Conservation (phyloP, 2,888 invertebrate species). For the Apeira syringaria region DNA sequence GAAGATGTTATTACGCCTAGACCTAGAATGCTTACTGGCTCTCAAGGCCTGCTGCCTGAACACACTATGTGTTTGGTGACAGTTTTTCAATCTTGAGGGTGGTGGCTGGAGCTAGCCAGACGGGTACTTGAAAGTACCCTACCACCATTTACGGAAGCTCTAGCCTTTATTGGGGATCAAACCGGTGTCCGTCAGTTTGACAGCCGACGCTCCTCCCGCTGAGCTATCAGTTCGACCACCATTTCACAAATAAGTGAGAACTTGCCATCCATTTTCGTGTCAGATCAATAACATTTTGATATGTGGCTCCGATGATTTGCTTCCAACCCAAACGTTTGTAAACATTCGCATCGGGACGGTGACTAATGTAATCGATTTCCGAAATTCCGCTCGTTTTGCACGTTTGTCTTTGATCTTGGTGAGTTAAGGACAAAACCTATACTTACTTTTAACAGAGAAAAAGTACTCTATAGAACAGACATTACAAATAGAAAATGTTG, state of each 20-base stretch:
- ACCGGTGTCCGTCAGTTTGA: too few relatives aligned
- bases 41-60: too few relatives aligned
- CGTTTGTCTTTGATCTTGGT: conserved; percentile 15
- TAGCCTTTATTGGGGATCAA: too few relatives aligned
- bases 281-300: conserved; percentile 14
- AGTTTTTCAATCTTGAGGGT: too few relatives aligned
- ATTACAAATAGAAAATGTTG: conserved; percentile 5
- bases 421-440: conserved; percentile 4
- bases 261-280: conserved; percentile 3
- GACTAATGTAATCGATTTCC: conserved; percentile 27
- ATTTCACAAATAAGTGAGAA: background rate
- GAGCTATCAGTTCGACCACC: background rate
- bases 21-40: too few relatives aligned
- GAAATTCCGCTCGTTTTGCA: conserved; percentile 11
- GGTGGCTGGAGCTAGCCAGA: too few relatives aligned
- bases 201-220: too few relatives aligned
- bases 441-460: conserved; percentile 12
- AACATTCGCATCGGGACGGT: conserved; percentile 17
- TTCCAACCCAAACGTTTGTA: conserved; percentile 13
- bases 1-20: too few relatives aligned
- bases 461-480: conserved; percentile 3
- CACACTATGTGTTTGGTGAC: too few relatives aligned
- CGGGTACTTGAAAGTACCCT: too few relatives aligned
- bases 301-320: conserved; percentile 6
- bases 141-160: too few relatives aligned